Evolutionary conservation across 2,888 invertebrate genomes (phyloP), one percentile per base, ranked within the genome.

Genomic region (Caenorhabditis afra): DNA sequence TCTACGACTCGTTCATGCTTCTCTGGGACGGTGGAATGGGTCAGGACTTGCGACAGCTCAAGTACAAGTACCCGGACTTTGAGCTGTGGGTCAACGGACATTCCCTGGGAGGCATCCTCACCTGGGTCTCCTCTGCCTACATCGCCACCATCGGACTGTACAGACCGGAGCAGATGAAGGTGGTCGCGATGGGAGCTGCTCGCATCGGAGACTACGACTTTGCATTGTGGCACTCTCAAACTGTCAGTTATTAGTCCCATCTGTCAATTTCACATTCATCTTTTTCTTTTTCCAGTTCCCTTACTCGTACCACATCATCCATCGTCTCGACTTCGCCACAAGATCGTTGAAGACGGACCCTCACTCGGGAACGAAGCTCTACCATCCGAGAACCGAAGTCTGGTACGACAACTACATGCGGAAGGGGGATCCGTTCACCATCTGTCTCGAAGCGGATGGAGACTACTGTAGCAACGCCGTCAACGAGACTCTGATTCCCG

Each of bases 341-440:
- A 52, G 57, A 14, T 12, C 11, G 1, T 10, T 44, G 14, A 39
- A 14, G 16, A 35, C 35, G 4, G 55, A 62, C 3, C 55, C 53
- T 3, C n/a, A 29, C 12, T 47, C 61, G 0, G 44, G 47, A 20
- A 39, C 55, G 18, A 61, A 50, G 0, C 8, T 68, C 29, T 68
- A 52, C 29, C 44, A 37, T 8, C 68, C 68, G 8, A 59, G 59
- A 59, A 68, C 59, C 52, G 68, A 68, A 68, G 68, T 68, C 16
- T 68, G 68, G 68, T 68, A 77, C 50, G 49, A 78, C 16, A 78
- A 78, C 50, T 35, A 66, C 50, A 78, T 78, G 78, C 47, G 18
- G 5, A 8, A 23, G 7, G 55, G 55, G 1, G 66, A 71, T 35
- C 20, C 44, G 11, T 78, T 55, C 37, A n/a, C 58, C 8, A 50